Evolutionary conservation across 1,140 invertebrate genomes (phyloP), one percentile per base, ranked within the genome.

Genomic region (Zophobas morio): DNA sequence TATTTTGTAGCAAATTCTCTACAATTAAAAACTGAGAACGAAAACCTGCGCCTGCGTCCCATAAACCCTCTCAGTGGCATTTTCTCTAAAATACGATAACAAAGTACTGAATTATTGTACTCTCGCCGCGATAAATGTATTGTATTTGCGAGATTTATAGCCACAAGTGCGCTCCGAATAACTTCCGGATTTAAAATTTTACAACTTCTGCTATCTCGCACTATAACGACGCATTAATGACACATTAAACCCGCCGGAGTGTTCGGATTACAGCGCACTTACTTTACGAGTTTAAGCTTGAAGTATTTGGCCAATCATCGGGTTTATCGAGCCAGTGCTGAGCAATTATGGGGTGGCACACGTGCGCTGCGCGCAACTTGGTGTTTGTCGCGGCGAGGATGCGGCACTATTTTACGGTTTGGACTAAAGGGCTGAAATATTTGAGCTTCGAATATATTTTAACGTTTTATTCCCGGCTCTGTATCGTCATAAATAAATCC

Each of bases 401-500:
- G 20, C 20, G 20, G 20, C 49, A 8, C 8, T 51, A 51, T 8
- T 51, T 51, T 51, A 51, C 49, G 49, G 33, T 51, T 51, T 6
- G 49, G 33, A 51, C n/a, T 51, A 51, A 32, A 51, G 49, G 8
- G 33, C 53, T 54, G 53, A 54, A 54, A 54, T 54, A 54, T 54
- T 54, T 54, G 53, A 54, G 33, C 36, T 33, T 35, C 8, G 8
- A 35, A 8, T 66, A 42, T 42, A 42, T 66, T 66, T 42, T 40
- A 32, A 66, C 39, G 37, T 36, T 66, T 66, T 54, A 34, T 32
- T 66, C 60, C 37, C 60, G 4, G 33, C 39, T 32, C 20, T 32
- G 60, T 66, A 66, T 66, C 33, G 60, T 66, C 39, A 42, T 66
- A 66, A 66, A 66, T 66, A 66, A 66, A 66, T 42, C 39, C 37